phyloP scores from a whole-genome alignment of 2,888 invertebrate species.

The Artemia sp. region DNA sequence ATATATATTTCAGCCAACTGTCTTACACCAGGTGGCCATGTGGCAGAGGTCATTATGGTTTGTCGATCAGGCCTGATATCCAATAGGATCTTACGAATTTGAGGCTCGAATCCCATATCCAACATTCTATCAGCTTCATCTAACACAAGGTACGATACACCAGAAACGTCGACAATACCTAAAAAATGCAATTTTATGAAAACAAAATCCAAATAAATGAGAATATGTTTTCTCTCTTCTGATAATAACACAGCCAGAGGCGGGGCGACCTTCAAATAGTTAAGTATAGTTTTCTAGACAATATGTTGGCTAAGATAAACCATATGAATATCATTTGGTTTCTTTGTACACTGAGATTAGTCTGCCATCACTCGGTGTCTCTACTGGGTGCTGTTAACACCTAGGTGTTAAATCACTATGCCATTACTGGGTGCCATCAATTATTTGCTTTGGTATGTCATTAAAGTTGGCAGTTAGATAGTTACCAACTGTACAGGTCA shows the following conservation, averaged over 20 bases:
- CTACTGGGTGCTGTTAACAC: no score
- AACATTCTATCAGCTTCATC: conserved; percentile 85
- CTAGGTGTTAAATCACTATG: no score
- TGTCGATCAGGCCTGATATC: conserved; percentile 73
- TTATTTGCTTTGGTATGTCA: no score
- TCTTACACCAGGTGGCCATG: conserved; percentile 79
- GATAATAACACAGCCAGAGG: background rate
- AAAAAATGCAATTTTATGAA: conserved; percentile 22
- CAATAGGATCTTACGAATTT: conserved; percentile 62
- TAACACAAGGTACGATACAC: conserved; percentile 69
- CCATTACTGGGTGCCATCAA: no score
- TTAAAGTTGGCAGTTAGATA: no score
- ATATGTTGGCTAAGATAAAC: no score
- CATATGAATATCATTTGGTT: no score
- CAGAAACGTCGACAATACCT: conserved; percentile 50
- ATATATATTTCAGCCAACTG: conserved; percentile 69
- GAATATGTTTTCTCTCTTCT: background rate
- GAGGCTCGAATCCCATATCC: conserved; percentile 71
- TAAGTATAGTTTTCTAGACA: no score
- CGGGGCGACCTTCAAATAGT: background rate
- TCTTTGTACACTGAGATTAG: no score
- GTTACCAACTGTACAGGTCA: no score
- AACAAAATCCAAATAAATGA: background rate
- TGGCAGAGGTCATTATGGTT: conserved; percentile 92
- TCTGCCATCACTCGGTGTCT: no score